Evolutionary conservation across 2,797 vertebrate genomes (phyloP).

Genomic region (Lagocephalus sceleratus): DNA sequence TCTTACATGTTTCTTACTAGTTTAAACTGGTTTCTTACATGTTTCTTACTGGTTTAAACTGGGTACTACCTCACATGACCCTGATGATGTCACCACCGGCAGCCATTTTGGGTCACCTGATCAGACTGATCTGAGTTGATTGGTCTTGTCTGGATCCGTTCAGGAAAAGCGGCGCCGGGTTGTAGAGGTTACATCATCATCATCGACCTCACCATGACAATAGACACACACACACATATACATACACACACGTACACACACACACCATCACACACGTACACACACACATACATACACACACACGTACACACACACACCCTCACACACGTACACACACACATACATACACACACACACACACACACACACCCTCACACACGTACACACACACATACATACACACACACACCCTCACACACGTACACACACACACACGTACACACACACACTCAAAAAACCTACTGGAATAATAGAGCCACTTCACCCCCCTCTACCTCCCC

Average conservation of each 20-base stretch:
- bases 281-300: conserved; percentile 24
- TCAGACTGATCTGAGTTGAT: no score
- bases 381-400: conserved; percentile 28
- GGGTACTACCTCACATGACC: no score
- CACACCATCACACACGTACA: conserved; percentile 16
- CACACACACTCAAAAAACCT: conserved; percentile 24
- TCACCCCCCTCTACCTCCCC: conserved; percentile 7
- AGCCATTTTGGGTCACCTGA: no score
- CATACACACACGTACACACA: no score
- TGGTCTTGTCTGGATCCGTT: no score
- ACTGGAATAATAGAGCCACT: conserved; percentile 3
- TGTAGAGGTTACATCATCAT: conserved; percentile 70
- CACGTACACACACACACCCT: conserved; percentile 5
- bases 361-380: conserved; percentile 13
- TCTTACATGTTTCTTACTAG: no score
- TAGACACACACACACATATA: no score
- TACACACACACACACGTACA: conserved; percentile 28
- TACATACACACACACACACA: conserved; percentile 23
- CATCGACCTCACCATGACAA: conserved; percentile 64
- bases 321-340: conserved; percentile 27
- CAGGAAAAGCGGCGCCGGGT: conserved; percentile 67
- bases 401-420: conserved; percentile 13
- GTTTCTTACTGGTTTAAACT: no score
- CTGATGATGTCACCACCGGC: no score
- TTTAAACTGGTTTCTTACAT: no score